Conservation (phyloP, 2,113 vertebrate species). For the Rhinichthys klamathensis region DNA sequence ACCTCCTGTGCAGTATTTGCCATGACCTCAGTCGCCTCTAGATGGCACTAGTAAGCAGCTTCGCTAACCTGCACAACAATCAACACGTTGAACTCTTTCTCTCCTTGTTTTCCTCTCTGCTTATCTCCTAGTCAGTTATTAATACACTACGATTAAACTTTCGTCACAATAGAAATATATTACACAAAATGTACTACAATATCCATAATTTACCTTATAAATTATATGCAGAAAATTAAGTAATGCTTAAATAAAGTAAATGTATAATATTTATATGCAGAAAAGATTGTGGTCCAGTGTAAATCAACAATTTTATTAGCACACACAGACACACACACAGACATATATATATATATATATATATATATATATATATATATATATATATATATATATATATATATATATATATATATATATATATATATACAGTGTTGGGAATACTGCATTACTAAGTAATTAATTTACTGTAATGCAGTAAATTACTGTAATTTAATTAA, state of each 20-base stretch:
- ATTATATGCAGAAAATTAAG: background rate
- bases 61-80: conserved; percentile 32
- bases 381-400: no score
- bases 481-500: no score
- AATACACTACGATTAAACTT: background rate
- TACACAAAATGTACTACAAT: background rate
- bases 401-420: no score
- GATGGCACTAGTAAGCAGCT: conserved; percentile 75
- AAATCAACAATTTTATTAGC: background rate
- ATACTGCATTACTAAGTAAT: no score
- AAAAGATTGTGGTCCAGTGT: background rate
- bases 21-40: conserved; percentile 58
- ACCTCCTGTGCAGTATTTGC: background rate
- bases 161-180: background rate
- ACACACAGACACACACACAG: no score
- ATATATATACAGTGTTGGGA: no score
- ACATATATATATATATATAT: no score
- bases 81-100: conserved; percentile 36
- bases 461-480: no score
- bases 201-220: background rate
- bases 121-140: background rate
- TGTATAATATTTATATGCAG: background rate
- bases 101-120: background rate
- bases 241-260: background rate
- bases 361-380: no score